Evolutionary conservation across 2,888 invertebrate species (phyloP).

Genomic region (Eristalinus sepulchralis): DNA sequence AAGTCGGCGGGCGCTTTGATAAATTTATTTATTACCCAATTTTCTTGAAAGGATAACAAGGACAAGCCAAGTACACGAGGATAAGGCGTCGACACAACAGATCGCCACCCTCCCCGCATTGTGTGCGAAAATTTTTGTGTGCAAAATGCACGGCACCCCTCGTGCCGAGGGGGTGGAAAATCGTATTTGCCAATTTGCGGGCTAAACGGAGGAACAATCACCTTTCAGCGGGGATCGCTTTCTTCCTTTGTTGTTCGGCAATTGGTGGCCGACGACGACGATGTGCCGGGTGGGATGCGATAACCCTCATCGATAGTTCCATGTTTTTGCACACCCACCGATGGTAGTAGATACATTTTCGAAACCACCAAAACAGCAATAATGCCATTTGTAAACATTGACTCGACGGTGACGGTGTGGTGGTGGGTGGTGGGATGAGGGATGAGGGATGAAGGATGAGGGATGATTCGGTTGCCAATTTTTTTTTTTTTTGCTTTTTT

Average conservation of each 20-base stretch:
- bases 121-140: slow-evolving; percentile 55
- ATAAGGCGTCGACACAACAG: slow-evolving; percentile 57
- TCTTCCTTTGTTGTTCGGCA: slow-evolving; percentile 42
- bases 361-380: slow-evolving; percentile 69
- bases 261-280: slow-evolving; percentile 34
- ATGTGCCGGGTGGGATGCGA: slow-evolving; percentile 61
- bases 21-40: slow-evolving; percentile 72
- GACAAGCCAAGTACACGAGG: slow-evolving; percentile 13
- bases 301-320: slow-evolving; percentile 70
- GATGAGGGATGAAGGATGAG: background rate
- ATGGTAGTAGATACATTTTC: slow-evolving; percentile 55
- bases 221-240: slow-evolving; percentile 36
- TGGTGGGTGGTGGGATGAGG: background rate
- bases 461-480: slow-evolving; percentile 61
- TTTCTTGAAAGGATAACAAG: slow-evolving; percentile 68
- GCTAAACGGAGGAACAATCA: slow-evolving; percentile 69
- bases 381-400: slow-evolving; percentile 67
- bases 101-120: slow-evolving; percentile 27
- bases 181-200: slow-evolving; percentile 70
- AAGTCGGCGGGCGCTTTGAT: slow-evolving; percentile 63
- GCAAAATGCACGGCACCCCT: slow-evolving; percentile 44
- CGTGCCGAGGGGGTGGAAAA: slow-evolving; percentile 27
- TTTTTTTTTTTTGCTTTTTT: slow-evolving; percentile 58
- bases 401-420: background rate
- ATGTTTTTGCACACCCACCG: slow-evolving; percentile 58